These are phyloP conservation scores for Chalcosyrphus nemorum DNA, from an alignment of 2,888 invertebrate genomes.

Conservation along the genomic window DNA sequence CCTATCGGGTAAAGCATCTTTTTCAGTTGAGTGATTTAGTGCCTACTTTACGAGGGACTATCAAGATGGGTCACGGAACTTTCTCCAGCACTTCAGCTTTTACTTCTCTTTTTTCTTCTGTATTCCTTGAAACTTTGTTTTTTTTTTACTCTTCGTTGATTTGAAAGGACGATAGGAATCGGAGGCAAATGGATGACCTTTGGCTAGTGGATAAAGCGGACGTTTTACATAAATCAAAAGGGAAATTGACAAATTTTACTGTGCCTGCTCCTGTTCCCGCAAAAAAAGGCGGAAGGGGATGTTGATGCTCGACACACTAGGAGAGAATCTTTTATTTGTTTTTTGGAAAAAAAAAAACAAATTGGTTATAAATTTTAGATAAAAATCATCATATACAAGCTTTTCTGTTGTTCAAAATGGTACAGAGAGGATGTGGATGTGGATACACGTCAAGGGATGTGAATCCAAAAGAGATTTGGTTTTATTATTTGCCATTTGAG, in stretches of 20 bases:
- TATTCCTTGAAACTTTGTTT: neutral
- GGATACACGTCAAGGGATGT: neutral
- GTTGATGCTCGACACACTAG: neutral
- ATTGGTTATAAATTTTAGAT: conserved; percentile 35
- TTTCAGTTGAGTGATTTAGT: conserved; percentile 62
- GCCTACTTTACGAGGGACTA: conserved; percentile 55
- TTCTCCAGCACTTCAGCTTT: conserved; percentile 10
- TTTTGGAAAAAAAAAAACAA: neutral
- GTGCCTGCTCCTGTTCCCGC: no score
- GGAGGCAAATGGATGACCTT: conserved; percentile 37
- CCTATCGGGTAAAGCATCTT: conserved; percentile 46
- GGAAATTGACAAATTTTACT: conserved; percentile 59
- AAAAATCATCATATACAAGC: conserved; percentile 6
- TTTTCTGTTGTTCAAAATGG: neutral
- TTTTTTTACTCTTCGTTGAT: neutral
- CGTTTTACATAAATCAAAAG: conserved; percentile 55
- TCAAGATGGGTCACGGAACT: conserved; percentile 57
- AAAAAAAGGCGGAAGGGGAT: neutral
- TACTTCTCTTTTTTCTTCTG: neutral
- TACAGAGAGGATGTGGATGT: neutral
- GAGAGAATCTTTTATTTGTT: neutral
- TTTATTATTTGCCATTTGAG: no score
- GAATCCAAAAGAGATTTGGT: no score
- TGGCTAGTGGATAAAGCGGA: conserved; percentile 29
- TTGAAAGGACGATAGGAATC: conserved; percentile 25